phyloP scores from a whole-genome alignment of 2,888 invertebrate species.

The Busseola fusca region DNA sequence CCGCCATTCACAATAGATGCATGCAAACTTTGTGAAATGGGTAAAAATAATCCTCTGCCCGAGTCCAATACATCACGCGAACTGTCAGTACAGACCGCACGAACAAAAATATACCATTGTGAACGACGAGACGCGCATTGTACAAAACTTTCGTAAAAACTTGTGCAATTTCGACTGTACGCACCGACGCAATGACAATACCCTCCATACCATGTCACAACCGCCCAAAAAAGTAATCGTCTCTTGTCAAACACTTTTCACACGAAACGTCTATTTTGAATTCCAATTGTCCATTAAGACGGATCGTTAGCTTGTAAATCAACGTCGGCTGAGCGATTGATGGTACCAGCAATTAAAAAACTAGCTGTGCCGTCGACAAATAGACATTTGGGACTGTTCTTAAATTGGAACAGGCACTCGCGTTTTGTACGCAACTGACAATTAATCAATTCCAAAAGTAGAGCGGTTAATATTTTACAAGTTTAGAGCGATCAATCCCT shows the following conservation, averaged over 20 bases:
- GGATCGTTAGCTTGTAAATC: conserved; percentile 72
- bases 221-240: conserved; percentile 65
- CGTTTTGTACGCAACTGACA: conserved; percentile 77
- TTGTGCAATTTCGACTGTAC: conserved; percentile 85
- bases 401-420: conserved; percentile 78
- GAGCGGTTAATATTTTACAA: conserved; percentile 83
- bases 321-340: conserved; percentile 73
- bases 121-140: conserved; percentile 80
- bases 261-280: conserved; percentile 67
- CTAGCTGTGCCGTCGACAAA: conserved; percentile 74
- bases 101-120: conserved; percentile 88
- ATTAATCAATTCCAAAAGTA: conserved; percentile 87
- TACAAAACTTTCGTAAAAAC: conserved; percentile 86
- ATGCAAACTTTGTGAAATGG: conserved; percentile 88
- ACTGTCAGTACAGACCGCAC: conserved; percentile 87
- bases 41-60: conserved; percentile 87
- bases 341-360: conserved; percentile 79
- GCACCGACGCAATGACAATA: conserved; percentile 72
- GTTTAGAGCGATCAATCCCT: conserved; percentile 81
- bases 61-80: conserved; percentile 87
- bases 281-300: conserved; percentile 66
- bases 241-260: conserved; percentile 65
- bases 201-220: conserved; percentile 54
- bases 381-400: conserved; percentile 72
- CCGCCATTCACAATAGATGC: conserved; percentile 86